These are phyloP conservation scores for Paguma larvata DNA, from an alignment of 2,797 vertebrate species.

Conservation along the genomic window DNA sequence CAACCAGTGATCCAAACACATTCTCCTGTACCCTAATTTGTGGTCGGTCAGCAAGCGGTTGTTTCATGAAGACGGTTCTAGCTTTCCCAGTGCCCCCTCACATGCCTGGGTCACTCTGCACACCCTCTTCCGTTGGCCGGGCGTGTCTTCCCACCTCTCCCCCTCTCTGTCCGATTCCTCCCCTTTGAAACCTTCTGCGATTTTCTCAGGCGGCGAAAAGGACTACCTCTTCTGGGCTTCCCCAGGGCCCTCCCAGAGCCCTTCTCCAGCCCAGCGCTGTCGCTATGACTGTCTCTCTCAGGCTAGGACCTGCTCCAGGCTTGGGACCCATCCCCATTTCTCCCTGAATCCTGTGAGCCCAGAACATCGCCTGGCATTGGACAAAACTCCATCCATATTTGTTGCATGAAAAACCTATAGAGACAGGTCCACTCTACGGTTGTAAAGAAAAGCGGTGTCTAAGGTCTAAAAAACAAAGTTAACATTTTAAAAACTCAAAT, in stretches of 20 bases:
- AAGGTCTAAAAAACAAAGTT: background rate
- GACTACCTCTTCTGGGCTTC: background rate
- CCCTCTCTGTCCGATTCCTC: background rate
- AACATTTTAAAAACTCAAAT: background rate
- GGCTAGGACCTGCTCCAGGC: background rate
- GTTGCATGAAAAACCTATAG: background rate
- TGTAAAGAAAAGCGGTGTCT: background rate
- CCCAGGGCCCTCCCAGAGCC: background rate
- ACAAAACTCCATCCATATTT: background rate
- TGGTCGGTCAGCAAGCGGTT: background rate
- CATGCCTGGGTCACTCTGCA: background rate
- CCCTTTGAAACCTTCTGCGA: background rate
- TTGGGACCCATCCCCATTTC: background rate
- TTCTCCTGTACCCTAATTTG: background rate
- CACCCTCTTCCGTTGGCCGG: background rate
- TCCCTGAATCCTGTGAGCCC: background rate
- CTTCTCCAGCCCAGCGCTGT: background rate
- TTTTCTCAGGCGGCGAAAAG: background rate
- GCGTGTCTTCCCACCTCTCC: background rate
- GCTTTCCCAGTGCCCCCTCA: background rate
- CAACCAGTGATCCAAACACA: background rate
- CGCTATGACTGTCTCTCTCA: background rate
- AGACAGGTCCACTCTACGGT: background rate
- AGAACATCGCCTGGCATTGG: background rate
- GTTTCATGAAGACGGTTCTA: background rate